Conservation (phyloP, 2,888 invertebrate genomes). For the Brachynemurus nebulosus region DNA sequence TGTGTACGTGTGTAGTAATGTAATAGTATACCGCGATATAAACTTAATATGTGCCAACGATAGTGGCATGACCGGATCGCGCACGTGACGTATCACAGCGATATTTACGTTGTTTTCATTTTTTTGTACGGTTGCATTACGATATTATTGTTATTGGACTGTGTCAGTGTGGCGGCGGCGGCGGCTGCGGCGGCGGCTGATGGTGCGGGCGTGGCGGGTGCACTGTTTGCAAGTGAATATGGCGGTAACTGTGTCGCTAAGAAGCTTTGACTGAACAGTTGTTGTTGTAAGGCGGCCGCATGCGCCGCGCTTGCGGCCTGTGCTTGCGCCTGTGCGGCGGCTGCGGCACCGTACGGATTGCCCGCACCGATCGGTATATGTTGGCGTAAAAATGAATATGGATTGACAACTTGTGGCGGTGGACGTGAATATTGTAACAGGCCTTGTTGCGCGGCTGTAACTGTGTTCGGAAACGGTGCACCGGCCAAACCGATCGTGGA, state of each 20-base stretch:
- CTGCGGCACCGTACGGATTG: conserved; percentile 35
- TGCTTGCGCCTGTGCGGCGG: conserved; percentile 39
- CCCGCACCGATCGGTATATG: conserved; percentile 20
- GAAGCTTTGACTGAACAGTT: conserved; percentile 37
- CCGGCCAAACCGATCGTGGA: conserved; percentile 26
- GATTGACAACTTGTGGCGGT: conserved; percentile 30
- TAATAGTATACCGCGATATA: too few species aligned
- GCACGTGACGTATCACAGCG: conserved; percentile 1
- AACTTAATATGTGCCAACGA: too few species aligned
- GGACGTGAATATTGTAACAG: conserved; percentile 24
- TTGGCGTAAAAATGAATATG: conserved; percentile 33
- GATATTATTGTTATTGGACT: conserved; percentile 34
- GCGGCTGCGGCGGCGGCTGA: conserved; percentile 34
- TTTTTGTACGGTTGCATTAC: conserved; percentile 78
- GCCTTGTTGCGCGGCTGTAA: conserved; percentile 17
- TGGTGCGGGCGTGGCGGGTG: conserved; percentile 17
- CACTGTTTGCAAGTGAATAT: conserved; percentile 11
- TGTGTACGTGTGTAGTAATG: too few species aligned
- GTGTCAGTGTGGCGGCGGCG: conserved; percentile 35
- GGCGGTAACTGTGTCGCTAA: conserved; percentile 27
- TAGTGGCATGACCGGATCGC: background rate
- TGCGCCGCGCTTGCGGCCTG: conserved; percentile 33
- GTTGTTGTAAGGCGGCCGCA: conserved; percentile 26
- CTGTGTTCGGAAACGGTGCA: conserved; percentile 6
- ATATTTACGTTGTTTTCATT: conserved; percentile 68